Evolutionary conservation across 2,888 invertebrate genomes (phyloP), one percentile per base, ranked within the genome.

Genomic region (Rotaria macrura): DNA sequence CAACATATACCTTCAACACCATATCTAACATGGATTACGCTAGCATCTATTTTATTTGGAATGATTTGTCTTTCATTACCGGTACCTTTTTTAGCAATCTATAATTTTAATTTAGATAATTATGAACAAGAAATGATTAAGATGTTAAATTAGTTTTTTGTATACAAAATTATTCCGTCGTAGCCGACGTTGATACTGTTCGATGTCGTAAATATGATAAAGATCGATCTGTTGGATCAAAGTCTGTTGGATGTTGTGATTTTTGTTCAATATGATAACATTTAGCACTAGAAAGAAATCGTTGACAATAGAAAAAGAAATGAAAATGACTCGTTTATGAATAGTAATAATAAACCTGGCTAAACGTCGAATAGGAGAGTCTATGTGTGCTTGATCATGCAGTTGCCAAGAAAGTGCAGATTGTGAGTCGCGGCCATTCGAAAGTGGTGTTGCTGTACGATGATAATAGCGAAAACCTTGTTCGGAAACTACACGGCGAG

Each of bases 211-310:
- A 34, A 34, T 65, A 29, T 20, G 65, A 65, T 17, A 65, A 20
- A 3, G 65, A 65, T 34, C 17, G 65, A 65, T 65, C 65, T 34
- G 25, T 38, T 34, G 65, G 65, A 79, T 79, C 79, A 43, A 38
- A 79, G n/a, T 43, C n/a, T 10, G 38, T 79, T n/a, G 79, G 34
- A n/a, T 43, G 9, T 43, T 79, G 38, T 79, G 79, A 79, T 79
- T 79, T 23, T 79, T 79, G 79, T 23, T 38, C 79, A 43, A 79
- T 79, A 79, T 79, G 38, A 40, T 79, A 43, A 43, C 79, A 79
- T 79, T 79, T 79, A 79, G 79, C 79, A 43, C 79, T 79, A n/a
- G 25, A 79, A 25, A 29, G 7, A 38, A 74, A 79, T 25, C 20
- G 43, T 9, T 5, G 29, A 65, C 20, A 43, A 79, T 17, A 0